Conservation (phyloP, 2,113 vertebrate genomes). For the Proterorhinus semilunaris region DNA sequence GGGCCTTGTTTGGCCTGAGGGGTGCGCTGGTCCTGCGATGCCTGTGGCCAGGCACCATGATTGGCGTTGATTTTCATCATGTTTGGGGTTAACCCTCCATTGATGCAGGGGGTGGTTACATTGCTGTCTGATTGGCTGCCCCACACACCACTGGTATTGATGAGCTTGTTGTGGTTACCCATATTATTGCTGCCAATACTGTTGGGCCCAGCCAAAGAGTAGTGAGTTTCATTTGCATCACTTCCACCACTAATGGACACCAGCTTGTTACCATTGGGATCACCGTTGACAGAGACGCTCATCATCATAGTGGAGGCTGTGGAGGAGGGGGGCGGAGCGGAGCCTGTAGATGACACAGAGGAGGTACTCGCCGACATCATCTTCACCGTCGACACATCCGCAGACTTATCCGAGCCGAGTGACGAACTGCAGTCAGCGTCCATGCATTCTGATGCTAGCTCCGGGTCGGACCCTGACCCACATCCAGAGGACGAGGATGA, state of each 20-base stretch:
- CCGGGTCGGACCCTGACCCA: conserved; percentile 83
- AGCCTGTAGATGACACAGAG: conserved; percentile 58
- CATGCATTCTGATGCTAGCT: conserved; percentile 93
- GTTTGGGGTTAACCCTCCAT: conserved; percentile 93
- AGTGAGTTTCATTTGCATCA: conserved; percentile 62
- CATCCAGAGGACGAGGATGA: conserved; percentile 70
- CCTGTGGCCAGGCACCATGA: conserved; percentile 90
- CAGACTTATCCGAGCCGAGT: conserved; percentile 85
- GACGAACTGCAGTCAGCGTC: conserved; percentile 92
- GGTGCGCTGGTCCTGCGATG: conserved; percentile 84
- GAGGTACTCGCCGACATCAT: conserved; percentile 76
- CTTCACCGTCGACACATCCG: conserved; percentile 81
- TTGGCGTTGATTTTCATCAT: conserved; percentile 95
- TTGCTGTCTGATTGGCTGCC: conserved; percentile 57
- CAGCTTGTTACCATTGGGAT: conserved; percentile 81
- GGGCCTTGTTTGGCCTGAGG: conserved; percentile 78
- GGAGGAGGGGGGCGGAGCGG: conserved; percentile 48
- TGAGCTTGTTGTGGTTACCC: conserved; percentile 77
- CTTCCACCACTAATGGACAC: conserved; percentile 54
- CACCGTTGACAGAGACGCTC: conserved; percentile 74
- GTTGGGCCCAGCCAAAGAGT: conserved; percentile 57
- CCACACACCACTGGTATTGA: conserved; percentile 60
- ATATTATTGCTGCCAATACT: conserved; percentile 88
- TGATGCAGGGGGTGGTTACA: conserved; percentile 79
- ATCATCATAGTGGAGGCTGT: conserved; percentile 67